phyloP scores from a whole-genome alignment of 2,888 invertebrate genomes.

The Stenolophus ochropezus region DNA sequence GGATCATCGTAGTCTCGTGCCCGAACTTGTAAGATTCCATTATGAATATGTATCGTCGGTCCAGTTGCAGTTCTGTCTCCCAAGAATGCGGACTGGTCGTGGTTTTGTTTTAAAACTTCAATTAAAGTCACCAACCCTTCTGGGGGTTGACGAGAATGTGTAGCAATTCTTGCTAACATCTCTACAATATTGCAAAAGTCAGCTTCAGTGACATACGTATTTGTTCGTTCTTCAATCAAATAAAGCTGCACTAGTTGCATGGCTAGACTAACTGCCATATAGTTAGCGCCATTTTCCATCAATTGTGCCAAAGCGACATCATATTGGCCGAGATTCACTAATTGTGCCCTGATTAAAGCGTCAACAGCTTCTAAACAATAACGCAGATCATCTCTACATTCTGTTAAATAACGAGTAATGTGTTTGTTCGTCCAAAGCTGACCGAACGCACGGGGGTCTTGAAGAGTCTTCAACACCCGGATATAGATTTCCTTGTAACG shows the following conservation, averaged over 20 bases:
- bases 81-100: conserved; percentile 82
- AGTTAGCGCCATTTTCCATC: conserved; percentile 86
- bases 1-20: conserved; percentile 95
- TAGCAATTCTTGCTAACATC: conserved; percentile 84
- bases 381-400: conserved; percentile 90
- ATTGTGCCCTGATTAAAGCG: conserved; percentile 87
- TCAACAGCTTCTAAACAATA: conserved; percentile 96
- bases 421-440: conserved; percentile 94
- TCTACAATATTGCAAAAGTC: conserved; percentile 93
- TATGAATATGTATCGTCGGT: conserved; percentile 92
- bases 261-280: conserved; percentile 88
- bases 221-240: conserved; percentile 88
- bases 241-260: conserved; percentile 94
- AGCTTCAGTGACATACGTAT: conserved; percentile 84
- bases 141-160: conserved; percentile 85
- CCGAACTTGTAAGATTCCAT: conserved; percentile 91
- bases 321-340: conserved; percentile 88
- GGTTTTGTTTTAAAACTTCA: conserved; percentile 85
- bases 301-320: conserved; percentile 88
- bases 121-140: conserved; percentile 89
- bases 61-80: conserved; percentile 87
- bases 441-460: conserved; percentile 91
- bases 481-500: conserved; percentile 92
- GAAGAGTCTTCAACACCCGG: conserved; percentile 91
- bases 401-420: conserved; percentile 90